Evolutionary conservation across 2,888 invertebrate genomes (phyloP), one percentile per base, ranked within the genome.

Genomic region (Craniophora ligustri): DNA sequence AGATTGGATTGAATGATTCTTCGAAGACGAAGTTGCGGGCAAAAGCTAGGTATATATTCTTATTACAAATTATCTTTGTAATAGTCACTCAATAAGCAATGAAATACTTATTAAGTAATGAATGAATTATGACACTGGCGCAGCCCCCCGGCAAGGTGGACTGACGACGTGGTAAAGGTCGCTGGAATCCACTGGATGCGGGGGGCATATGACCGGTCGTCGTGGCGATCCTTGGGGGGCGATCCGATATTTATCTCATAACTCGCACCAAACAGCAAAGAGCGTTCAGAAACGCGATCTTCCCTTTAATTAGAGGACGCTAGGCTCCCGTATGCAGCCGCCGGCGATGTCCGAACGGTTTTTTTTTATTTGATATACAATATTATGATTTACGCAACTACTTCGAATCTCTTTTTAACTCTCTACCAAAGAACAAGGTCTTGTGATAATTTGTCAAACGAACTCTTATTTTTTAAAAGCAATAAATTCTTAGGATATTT

Each of bases 321-420:
- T 77, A 77, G 79, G 75, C 75, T 69, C 71, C 75, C 68, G 71
- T 53, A 61, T 45, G 68, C 57, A 55, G 71, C 72, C 62, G 23
- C 58, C 34, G 77, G 82, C 81, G 67, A 72, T 56, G 70, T 76
- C 79, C 73, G 72, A 69, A 72, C 74, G 75, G 78, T 74, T 84
- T 86, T 85, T 86, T 85, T 86, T 82, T 80, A 84, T 84, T 82
- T 78, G 72, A 81, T 81, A 75, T 74, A 60, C 63, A 72, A 63
- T 70, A n/a, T n/a, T n/a, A 76, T 73, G 71, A 76, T 72, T 71
- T 64, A 65, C 71, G 49, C 64, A 42, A 67, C 63, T 65, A 60
- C 57, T 44, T 51, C 38, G 47, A 16, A 44, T 15, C 3, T 30
- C 8, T 41, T 32, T 10, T 15, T 11, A 21, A 45, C 5, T 58